phyloP scores from a whole-genome alignment of 2,888 invertebrate genomes.

The Pheosia tremula region DNA sequence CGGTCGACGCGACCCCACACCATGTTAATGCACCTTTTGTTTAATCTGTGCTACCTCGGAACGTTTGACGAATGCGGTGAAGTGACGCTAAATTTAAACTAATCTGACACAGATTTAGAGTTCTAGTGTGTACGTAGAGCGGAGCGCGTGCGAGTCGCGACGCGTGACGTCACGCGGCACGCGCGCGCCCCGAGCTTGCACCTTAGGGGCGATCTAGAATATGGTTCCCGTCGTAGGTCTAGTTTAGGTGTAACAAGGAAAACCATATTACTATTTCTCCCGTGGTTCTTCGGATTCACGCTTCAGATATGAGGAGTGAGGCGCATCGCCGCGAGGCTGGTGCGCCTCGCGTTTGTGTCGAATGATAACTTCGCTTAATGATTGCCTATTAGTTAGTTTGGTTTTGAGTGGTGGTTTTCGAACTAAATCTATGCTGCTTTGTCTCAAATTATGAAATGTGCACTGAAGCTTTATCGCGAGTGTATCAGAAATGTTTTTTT shows the following conservation, averaged over 20 bases:
- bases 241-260: conserved; percentile 41
- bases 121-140: conserved; percentile 37
- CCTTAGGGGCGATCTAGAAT: conserved; percentile 49
- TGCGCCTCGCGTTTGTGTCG: conserved; percentile 52
- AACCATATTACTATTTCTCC: conserved; percentile 53
- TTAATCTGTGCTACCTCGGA: conserved; percentile 37
- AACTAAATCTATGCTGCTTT: conserved; percentile 75
- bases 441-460: conserved; percentile 62
- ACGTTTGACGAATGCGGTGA: conserved; percentile 2
- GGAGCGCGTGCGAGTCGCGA: conserved; percentile 20
- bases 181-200: conserved; percentile 41
- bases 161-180: conserved; percentile 19
- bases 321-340: conserved; percentile 51
- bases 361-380: conserved; percentile 77
- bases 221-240: conserved; percentile 49
- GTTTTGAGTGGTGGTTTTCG: conserved; percentile 76
- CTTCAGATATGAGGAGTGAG: conserved; percentile 65
- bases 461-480: conserved; percentile 61
- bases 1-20: conserved; percentile 64
- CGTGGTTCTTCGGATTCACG: conserved; percentile 53
- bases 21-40: conserved; percentile 45
- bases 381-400: conserved; percentile 77
- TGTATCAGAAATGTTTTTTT: conserved; percentile 41
- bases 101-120: conserved; percentile 42
- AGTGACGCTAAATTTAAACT: conserved; percentile 30